phyloP scores from a whole-genome alignment of 2,888 invertebrate genomes.

The Lepidochitona cinerea region DNA sequence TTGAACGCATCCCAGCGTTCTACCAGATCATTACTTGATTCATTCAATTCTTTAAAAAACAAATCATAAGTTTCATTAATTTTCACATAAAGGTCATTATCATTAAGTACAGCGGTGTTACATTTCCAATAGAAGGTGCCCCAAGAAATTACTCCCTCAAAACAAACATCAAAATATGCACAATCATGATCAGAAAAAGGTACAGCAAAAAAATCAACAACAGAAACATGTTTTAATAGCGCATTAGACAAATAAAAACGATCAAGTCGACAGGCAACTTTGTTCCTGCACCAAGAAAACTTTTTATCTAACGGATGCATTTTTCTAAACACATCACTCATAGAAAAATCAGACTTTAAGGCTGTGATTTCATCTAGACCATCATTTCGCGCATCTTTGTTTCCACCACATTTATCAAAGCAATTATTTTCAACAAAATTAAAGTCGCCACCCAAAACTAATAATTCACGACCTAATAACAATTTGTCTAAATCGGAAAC shows the following conservation, averaged over 20 bases:
- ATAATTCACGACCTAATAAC: background rate
- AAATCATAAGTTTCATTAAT: background rate
- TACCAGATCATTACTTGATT: background rate
- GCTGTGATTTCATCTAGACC: constrained; percentile 10
- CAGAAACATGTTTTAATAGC: no score
- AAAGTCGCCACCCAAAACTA: constrained; percentile 23
- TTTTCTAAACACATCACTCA: constrained; percentile 18
- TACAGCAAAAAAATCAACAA: background rate
- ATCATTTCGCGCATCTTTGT: constrained; percentile 5
- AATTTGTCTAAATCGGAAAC: background rate
- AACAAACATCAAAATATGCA: background rate
- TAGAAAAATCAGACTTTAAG: constrained; percentile 16
- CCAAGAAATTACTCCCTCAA: background rate
- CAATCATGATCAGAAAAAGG: background rate
- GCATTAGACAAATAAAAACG: background rate
- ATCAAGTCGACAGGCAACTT: background rate
- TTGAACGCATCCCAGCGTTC: background rate
- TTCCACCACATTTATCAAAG: constrained; percentile 25
- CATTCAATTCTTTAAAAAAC: background rate
- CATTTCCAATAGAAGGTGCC: background rate
- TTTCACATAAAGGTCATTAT: background rate
- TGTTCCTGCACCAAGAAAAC: background rate
- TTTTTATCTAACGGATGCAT: constrained; percentile 9
- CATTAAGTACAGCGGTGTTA: background rate
- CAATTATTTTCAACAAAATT: constrained; percentile 21